Conservation (phyloP, 2,113 vertebrate genomes). For the Microcebus jonahi region DNA sequence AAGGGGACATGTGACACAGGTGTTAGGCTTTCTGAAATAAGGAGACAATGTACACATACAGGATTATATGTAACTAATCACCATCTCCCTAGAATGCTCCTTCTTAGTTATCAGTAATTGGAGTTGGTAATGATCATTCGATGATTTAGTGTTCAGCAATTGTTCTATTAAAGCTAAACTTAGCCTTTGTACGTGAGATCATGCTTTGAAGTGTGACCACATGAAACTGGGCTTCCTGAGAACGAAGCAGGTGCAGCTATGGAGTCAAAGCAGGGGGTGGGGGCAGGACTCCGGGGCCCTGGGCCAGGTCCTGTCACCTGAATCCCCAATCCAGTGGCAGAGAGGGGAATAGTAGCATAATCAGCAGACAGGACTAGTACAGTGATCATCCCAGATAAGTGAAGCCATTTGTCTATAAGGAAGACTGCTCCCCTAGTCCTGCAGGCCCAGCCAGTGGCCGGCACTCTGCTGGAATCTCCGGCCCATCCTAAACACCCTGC, state of each 20-base stretch:
- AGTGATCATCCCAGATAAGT: background rate
- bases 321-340: background rate
- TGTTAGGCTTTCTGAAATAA: constrained; percentile 38
- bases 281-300: background rate
- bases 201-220: constrained; percentile 69
- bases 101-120: constrained; percentile 73
- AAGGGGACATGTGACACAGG: background rate
- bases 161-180: constrained; percentile 68
- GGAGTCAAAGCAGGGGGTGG: background rate
- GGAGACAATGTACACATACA: background rate
- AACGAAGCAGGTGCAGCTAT: constrained; percentile 36
- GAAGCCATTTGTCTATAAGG: constrained; percentile 21
- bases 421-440: background rate
- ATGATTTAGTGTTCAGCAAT: background rate
- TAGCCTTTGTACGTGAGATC: constrained; percentile 65
- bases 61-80: constrained; percentile 39
- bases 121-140: constrained; percentile 36
- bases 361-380: constrained; percentile 23
- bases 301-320: background rate
- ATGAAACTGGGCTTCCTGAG: background rate
- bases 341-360: background rate
- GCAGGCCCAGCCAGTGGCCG: background rate
- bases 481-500: accelerated
- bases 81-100: background rate
- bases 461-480: background rate